These are phyloP conservation scores for Lepidurus packardi DNA, from an alignment of 1,140 invertebrate genomes.

Conservation along the genomic window DNA sequence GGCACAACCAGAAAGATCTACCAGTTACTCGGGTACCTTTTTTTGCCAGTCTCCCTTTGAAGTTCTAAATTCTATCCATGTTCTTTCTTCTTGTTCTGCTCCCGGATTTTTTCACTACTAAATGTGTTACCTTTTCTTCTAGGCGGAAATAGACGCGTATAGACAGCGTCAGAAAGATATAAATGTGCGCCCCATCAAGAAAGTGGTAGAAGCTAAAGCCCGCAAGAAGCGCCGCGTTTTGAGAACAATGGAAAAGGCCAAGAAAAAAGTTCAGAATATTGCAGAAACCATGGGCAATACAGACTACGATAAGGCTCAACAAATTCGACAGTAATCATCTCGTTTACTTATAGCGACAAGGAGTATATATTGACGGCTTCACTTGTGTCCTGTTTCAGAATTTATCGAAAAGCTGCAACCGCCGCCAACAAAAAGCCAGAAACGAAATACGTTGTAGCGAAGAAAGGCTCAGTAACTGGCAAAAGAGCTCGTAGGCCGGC, in stretches of 20 bases:
- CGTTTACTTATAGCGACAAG: conserved; percentile 30
- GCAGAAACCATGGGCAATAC: conserved; percentile 84
- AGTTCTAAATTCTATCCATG: conserved; percentile 50
- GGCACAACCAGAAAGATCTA: conserved; percentile 72
- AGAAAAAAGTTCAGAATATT: conserved; percentile 89
- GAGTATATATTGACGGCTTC: conserved; percentile 14
- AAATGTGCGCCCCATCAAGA: conserved; percentile 92
- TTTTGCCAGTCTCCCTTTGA: conserved; percentile 16
- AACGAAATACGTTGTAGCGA: conserved; percentile 89
- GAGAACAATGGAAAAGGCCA: conserved; percentile 82
- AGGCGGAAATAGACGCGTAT: conserved; percentile 52
- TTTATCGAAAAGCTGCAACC: conserved; percentile 86
- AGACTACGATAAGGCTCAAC: conserved; percentile 83
- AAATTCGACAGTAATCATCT: conserved; percentile 73
- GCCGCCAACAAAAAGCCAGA: conserved; percentile 84
- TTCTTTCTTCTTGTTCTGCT: neutral
- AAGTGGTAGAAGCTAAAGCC: conserved; percentile 95
- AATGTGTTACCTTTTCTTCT: conserved; percentile 25
- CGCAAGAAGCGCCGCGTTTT: conserved; percentile 87
- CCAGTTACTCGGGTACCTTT: conserved; percentile 65
- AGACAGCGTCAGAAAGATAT: conserved; percentile 67
- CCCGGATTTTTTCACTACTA: neutral
- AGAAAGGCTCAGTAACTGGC: conserved; percentile 68
- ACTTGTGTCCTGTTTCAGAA: conserved; percentile 49
- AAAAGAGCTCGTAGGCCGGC: conserved; percentile 70